phyloP scores from a whole-genome alignment of 1,140 invertebrate genomes.

The Dendrolimus kikuchii region DNA sequence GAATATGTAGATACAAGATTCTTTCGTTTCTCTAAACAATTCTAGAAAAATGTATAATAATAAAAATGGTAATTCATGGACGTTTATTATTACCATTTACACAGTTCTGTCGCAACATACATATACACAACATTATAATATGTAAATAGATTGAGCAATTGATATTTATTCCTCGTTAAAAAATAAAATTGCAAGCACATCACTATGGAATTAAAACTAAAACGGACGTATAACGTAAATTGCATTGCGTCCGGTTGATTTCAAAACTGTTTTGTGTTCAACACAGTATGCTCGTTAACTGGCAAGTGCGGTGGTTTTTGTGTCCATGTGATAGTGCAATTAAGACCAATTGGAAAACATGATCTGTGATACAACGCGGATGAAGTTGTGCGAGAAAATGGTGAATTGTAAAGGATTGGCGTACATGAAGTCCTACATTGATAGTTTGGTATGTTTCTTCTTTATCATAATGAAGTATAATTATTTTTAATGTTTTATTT shows the following conservation, averaged over 20 bases:
- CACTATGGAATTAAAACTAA: background rate
- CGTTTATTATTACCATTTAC: too few relatives aligned
- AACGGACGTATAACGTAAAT: conserved; percentile 5
- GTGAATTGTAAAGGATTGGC: conserved; percentile 51
- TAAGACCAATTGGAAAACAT: conserved; percentile 18
- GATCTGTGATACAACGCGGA: conserved; percentile 48
- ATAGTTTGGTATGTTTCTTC: conserved; percentile 39
- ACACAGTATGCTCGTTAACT: conserved; percentile 16
- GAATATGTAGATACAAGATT: too few relatives aligned
- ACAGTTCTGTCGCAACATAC: too few relatives aligned
- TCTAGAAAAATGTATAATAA: too few relatives aligned
- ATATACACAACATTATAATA: too few relatives aligned
- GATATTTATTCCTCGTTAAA: too few relatives aligned
- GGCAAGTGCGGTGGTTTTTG: conserved; percentile 8
- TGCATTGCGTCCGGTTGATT: conserved; percentile 45
- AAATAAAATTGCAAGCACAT: too few relatives aligned
- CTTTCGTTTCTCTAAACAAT: too few relatives aligned
- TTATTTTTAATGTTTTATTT: background rate
- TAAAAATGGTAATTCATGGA: too few relatives aligned
- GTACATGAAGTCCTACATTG: conserved; percentile 46
- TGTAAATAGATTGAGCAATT: too few relatives aligned
- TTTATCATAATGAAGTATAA: background rate
- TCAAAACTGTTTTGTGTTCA: conserved; percentile 38
- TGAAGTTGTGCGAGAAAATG: conserved; percentile 58
- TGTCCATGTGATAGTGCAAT: too few relatives aligned